phyloP scores from a whole-genome alignment of 2,797 vertebrate species.

The Hybognathus amarus region DNA sequence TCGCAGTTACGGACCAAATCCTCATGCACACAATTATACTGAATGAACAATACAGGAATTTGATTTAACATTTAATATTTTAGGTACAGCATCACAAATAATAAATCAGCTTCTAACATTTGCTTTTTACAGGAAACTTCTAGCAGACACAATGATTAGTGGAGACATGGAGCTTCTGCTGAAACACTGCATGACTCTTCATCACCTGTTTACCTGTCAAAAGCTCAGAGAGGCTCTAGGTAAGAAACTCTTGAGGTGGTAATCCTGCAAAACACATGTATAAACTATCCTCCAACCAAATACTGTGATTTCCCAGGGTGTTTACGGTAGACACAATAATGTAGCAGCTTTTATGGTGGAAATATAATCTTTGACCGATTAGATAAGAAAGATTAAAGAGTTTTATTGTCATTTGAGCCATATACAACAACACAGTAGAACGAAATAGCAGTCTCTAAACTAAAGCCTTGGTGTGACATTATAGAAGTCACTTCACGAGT shows the following conservation, averaged over 20 bases:
- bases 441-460: too few relatives aligned
- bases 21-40: not conserved
- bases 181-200: conserved; percentile 38
- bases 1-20: not conserved
- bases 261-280: not conserved
- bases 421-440: too few relatives aligned
- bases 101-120: not conserved
- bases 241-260: not conserved
- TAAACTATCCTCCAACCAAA: not conserved
- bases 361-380: too few relatives aligned
- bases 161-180: conserved; percentile 39
- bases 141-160: conserved; percentile 17
- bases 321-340: too few relatives aligned
- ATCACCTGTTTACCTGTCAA: conserved; percentile 38
- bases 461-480: too few relatives aligned
- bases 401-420: too few relatives aligned
- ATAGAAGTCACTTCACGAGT: too few relatives aligned
- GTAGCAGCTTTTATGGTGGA: too few relatives aligned
- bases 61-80: not conserved
- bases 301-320: too few relatives aligned
- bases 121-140: conserved; percentile 22
- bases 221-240: conserved; percentile 36
- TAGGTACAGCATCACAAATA: not conserved
- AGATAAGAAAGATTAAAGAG: too few relatives aligned
- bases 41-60: not conserved